These are phyloP conservation scores for Polypterus senegalus DNA, from an alignment of 2,113 vertebrate species.

Conservation along the genomic window DNA sequence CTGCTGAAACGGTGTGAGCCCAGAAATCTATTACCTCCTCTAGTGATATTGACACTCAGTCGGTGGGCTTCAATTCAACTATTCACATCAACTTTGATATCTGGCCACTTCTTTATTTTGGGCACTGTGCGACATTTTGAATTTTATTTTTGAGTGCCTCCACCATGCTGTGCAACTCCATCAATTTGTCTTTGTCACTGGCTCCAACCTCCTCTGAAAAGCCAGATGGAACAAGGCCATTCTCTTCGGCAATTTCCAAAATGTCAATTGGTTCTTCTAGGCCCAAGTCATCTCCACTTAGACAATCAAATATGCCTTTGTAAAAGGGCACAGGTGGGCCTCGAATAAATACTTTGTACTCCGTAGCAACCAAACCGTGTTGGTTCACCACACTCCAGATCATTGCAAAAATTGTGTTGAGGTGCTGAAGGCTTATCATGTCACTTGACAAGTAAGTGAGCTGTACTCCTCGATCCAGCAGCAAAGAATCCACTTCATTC, in stretches of 20 bases:
- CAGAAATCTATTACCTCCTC: too few species aligned
- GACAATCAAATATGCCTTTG: slow-evolving; percentile 15
- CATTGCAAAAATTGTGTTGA: slow-evolving; percentile 28
- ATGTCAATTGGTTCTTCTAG: slow-evolving; percentile 10
- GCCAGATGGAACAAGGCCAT: slow-evolving; percentile 10
- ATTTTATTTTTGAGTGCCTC: too few species aligned
- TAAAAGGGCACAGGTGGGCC: slow-evolving; percentile 16
- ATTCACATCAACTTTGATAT: too few species aligned
- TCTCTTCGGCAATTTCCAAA: slow-evolving; percentile 24
- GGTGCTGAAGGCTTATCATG: slow-evolving; percentile 26
- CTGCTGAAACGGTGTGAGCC: too few species aligned
- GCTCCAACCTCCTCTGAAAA: neutral
- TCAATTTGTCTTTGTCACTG: too few species aligned
- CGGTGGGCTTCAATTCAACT: too few species aligned
- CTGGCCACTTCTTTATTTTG: too few species aligned
- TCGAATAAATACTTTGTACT: neutral
- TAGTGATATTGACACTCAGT: too few species aligned
- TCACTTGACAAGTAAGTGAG: slow-evolving; percentile 19
- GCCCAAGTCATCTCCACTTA: slow-evolving; percentile 2
- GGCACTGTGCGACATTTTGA: too few species aligned
- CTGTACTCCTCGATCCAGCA: slow-evolving; percentile 38
- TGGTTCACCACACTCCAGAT: slow-evolving; percentile 31
- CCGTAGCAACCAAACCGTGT: slow-evolving; percentile 3
- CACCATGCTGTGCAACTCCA: too few species aligned
- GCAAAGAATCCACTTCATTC: slow-evolving; percentile 42